phyloP scores from a whole-genome alignment of 1,140 invertebrate species.

The Drosophila miranda region DNA sequence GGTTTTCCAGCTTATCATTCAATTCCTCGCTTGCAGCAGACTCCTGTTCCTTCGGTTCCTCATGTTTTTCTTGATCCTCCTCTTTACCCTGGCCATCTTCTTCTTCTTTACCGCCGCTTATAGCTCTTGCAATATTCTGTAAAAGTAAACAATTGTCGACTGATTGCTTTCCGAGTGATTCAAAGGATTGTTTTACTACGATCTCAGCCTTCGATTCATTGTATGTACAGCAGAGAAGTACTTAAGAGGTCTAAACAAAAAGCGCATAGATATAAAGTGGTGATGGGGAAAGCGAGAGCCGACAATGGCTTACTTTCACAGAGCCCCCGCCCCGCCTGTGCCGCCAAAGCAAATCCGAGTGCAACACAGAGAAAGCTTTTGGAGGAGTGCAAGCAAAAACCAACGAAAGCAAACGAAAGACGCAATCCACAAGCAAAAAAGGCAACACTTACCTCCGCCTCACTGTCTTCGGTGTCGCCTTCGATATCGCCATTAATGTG shows the following conservation, averaged over 20 bases:
- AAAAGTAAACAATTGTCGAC: conserved; percentile 83
- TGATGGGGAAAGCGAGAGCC: conserved; percentile 39
- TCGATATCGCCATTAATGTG: conserved; percentile 38
- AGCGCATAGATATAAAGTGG: conserved; percentile 22
- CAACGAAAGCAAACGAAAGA: not conserved
- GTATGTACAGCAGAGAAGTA: conserved; percentile 28
- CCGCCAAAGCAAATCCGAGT: conserved; percentile 3
- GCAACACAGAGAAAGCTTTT: not conserved
- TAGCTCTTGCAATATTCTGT: conserved; percentile 78
- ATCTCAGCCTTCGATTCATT: conserved; percentile 22
- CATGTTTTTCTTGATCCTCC: conserved; percentile 20
- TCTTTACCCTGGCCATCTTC: conserved; percentile 25
- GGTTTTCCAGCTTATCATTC: not conserved
- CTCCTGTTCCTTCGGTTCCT: conserved; percentile 4
- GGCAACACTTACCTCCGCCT: conserved; percentile 56
- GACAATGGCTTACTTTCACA: conserved; percentile 82
- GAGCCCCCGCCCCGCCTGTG: not conserved
- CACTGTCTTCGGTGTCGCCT: conserved; percentile 10
- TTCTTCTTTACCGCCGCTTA: conserved; percentile 46
- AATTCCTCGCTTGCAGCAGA: not conserved
- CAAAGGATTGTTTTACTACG: conserved; percentile 19
- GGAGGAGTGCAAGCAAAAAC: too few relatives aligned
- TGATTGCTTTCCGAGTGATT: conserved; percentile 72
- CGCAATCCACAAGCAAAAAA: not conserved
- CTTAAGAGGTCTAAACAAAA: conserved; percentile 32